Percentiles rank a stretch among this genome's conserved stretches.
phyloP scores from a whole-genome alignment of 1,140 invertebrate genomes.

The Teleopsis dalmanni region DNA sequence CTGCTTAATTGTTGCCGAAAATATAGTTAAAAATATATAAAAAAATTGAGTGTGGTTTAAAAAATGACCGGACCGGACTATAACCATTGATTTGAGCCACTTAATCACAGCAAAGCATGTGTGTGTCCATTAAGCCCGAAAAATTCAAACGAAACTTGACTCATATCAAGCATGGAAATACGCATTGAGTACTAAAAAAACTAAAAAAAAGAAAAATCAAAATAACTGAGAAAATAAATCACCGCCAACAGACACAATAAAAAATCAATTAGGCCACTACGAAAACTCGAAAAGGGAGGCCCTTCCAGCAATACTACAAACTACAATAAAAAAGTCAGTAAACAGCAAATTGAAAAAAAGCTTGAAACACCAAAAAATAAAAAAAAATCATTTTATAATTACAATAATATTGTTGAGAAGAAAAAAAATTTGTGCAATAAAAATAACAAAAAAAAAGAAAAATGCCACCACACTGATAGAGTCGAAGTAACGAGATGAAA shows the following conservation, averaged over 20 bases:
- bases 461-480: too few relatives aligned
- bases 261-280: constrained; percentile 10
- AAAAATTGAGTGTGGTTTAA: too few relatives aligned
- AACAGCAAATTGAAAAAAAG: constrained; percentile 6
- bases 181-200: too few relatives aligned
- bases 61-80: constrained; percentile 7
- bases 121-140: constrained; percentile 5
- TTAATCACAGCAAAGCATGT: constrained; percentile 8
- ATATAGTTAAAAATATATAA: too few relatives aligned
- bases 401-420: background rate
- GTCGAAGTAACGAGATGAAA: constrained; percentile 11
- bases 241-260: background rate
- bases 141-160: background rate
- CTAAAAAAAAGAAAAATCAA: background rate
- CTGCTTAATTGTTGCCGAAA: too few relatives aligned
- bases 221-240: background rate
- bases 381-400: background rate
- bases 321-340: background rate
- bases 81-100: constrained; percentile 10
- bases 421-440: too few relatives aligned
- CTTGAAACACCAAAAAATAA: background rate
- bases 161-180: background rate
- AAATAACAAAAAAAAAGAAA: background rate
- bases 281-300: constrained; percentile 10
- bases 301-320: background rate